phyloP scores from a whole-genome alignment of 2,888 invertebrate species.

The Oscheius sp. region DNA sequence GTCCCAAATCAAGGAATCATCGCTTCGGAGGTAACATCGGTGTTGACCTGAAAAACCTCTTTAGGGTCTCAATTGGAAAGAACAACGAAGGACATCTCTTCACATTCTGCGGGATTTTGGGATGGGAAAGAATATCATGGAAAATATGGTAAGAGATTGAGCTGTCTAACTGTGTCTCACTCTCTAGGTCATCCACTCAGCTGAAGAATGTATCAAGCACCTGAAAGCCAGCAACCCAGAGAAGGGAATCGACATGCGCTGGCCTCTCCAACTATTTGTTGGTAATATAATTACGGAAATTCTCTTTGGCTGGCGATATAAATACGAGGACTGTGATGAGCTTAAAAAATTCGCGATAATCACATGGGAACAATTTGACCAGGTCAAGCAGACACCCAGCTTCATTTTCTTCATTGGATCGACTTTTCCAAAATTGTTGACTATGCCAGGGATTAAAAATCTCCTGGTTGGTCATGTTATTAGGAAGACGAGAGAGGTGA shows the following conservation, averaged over 20 bases:
- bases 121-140: conserved; percentile 56
- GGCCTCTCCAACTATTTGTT: conserved; percentile 51
- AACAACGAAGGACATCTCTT: conserved; percentile 48
- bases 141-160: conserved; percentile 41
- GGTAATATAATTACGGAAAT: conserved; percentile 58
- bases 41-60: no score
- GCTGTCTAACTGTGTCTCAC: no score
- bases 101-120: conserved; percentile 57
- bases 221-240: conserved; percentile 22
- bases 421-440: not conserved
- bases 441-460: not conserved
- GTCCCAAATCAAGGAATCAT: conserved; percentile 36
- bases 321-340: conserved; percentile 36
- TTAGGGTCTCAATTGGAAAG: conserved; percentile 52
- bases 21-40: conserved; percentile 24
- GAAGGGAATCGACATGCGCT: conserved; percentile 40
- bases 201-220: conserved; percentile 35
- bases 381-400: not conserved
- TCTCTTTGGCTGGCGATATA: conserved; percentile 51
- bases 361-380: not conserved
- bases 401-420: not conserved
- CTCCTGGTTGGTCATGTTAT: no score
- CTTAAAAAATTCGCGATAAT: conserved; percentile 28
- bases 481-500: no score
- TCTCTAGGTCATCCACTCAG: conserved; percentile 41